phyloP scores from a whole-genome alignment of 1,140 invertebrate species.

The Pseudomyrmex concolor region DNA sequence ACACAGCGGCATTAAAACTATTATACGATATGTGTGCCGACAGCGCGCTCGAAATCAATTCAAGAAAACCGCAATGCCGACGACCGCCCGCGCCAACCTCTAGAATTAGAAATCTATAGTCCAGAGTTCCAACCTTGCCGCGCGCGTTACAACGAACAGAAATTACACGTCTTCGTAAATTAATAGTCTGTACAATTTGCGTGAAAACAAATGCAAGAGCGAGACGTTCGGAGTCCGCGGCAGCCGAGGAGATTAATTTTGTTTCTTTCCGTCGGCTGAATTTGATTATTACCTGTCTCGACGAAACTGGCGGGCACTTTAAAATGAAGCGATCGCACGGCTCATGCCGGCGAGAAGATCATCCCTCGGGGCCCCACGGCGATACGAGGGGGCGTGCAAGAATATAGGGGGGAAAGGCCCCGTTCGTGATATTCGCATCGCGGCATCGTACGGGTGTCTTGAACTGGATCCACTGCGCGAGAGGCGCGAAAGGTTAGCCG shows the following conservation, averaged over 20 bases:
- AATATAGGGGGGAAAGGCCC: neutral
- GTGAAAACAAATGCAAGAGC: conserved; percentile 51
- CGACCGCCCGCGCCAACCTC: neutral
- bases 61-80: conserved; percentile 16
- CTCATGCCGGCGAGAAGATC: conserved; percentile 47
- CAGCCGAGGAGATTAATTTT: conserved; percentile 56
- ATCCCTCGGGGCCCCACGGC: conserved; percentile 43
- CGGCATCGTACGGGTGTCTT: conserved; percentile 7
- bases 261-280: conserved; percentile 52
- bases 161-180: conserved; percentile 51
- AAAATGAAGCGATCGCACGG: conserved; percentile 54
- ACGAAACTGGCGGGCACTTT: conserved; percentile 17
- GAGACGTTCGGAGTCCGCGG: conserved; percentile 34
- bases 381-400: conserved; percentile 26
- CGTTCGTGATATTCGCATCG: conserved; percentile 26
- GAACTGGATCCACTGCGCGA: conserved; percentile 64
- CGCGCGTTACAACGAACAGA: conserved; percentile 4
- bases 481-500: conserved; percentile 65
- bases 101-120: conserved; percentile 34
- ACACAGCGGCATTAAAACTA: conserved; percentile 52
- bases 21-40: conserved; percentile 38
- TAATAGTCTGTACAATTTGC: conserved; percentile 58
- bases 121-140: neutral
- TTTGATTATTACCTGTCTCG: conserved; percentile 59
- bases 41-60: conserved; percentile 50